Conservation (phyloP, 2,888 invertebrate species). For the Sericinus montela region DNA sequence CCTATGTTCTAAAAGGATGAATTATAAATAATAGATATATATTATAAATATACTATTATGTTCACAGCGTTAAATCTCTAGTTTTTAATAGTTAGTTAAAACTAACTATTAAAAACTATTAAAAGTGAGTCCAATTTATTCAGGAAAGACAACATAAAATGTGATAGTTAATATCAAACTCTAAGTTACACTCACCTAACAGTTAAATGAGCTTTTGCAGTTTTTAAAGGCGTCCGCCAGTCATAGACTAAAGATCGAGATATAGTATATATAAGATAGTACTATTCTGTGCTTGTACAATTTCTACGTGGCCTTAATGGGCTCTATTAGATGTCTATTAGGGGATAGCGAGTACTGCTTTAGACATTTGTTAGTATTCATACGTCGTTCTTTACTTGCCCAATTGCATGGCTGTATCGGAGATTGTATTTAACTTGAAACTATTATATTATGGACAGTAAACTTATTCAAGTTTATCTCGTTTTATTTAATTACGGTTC, state of each 20-base stretch:
- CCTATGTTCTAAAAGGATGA: too few relatives aligned
- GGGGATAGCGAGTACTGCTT: slow-evolving; percentile 3
- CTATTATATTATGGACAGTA: too few relatives aligned
- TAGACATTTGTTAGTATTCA: slow-evolving; percentile 17
- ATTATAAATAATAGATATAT: too few relatives aligned
- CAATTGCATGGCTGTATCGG: slow-evolving; percentile 7
- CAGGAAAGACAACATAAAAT: neutral
- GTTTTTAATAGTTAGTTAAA: too few relatives aligned
- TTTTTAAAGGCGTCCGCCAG: neutral
- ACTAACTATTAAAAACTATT: too few relatives aligned
- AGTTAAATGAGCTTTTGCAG: neutral
- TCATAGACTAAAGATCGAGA: slow-evolving; percentile 27
- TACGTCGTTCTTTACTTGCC: slow-evolving; percentile 9
- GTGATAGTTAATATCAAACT: neutral
- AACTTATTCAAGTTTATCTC: too few relatives aligned
- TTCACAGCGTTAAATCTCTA: too few relatives aligned
- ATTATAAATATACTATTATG: too few relatives aligned
- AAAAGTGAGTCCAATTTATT: too few relatives aligned
- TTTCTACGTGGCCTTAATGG: slow-evolving; percentile 55
- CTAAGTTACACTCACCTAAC: neutral
- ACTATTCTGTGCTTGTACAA: slow-evolving; percentile 52
- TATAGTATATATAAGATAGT: too few relatives aligned
- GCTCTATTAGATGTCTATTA: slow-evolving; percentile 36
- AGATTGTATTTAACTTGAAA: slow-evolving; percentile 5
- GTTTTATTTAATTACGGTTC: too few relatives aligned